These are phyloP conservation scores for Sinosuthora webbiana DNA, from an alignment of 2,113 vertebrate genomes.

Conservation along the genomic window DNA sequence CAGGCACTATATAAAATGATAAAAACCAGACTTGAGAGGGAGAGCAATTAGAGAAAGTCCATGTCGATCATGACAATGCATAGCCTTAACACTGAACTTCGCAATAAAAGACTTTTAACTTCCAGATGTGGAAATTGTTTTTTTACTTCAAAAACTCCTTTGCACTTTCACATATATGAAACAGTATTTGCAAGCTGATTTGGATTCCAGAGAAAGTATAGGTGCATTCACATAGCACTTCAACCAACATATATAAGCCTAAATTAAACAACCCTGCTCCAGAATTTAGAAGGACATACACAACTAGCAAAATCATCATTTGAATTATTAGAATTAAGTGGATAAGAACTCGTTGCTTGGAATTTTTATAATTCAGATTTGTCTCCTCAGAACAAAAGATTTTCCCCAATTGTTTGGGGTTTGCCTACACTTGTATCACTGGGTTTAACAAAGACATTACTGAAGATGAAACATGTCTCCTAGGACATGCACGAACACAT, in stretches of 20 bases:
- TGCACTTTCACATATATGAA: not conserved
- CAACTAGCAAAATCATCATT: not conserved
- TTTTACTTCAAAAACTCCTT: not conserved
- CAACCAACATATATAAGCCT: not conserved
- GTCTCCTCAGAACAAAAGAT: not conserved
- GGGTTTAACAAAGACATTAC: not conserved
- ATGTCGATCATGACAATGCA: not conserved
- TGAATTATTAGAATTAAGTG: not conserved
- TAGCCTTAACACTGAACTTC: not conserved
- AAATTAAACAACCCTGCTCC: not conserved
- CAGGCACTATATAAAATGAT: not conserved
- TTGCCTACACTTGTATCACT: accelerated
- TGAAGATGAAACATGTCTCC: accelerated
- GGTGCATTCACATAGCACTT: not conserved
- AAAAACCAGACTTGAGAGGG: not conserved
- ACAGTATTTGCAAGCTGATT: not conserved
- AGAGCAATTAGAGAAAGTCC: not conserved
- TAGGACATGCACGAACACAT: not conserved
- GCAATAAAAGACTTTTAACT: not conserved
- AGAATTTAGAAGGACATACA: not conserved
- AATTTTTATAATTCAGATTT: not conserved
- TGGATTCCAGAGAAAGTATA: not conserved
- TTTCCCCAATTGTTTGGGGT: not conserved
- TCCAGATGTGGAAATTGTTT: not conserved
- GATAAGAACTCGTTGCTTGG: not conserved